Evolutionary conservation across 1,140 invertebrate genomes (phyloP).

Genomic region (Chrysopa pallens): DNA sequence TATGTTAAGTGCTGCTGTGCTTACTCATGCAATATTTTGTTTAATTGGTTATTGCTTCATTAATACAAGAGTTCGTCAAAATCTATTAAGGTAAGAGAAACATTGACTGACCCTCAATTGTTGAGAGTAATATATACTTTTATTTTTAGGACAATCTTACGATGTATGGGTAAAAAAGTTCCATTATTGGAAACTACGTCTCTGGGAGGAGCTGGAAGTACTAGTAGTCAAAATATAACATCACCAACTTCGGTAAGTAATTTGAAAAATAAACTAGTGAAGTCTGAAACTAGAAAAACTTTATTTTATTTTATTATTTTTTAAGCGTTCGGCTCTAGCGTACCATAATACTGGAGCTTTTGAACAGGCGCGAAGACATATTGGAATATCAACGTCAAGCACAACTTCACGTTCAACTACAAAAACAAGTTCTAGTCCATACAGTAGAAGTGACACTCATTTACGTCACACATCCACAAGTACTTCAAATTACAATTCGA

Average conservation of each 20-base stretch:
- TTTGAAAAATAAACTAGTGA: slow-evolving; percentile 16
- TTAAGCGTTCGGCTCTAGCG: slow-evolving; percentile 60
- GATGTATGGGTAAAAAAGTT: slow-evolving; percentile 69
- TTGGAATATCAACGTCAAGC: slow-evolving; percentile 88
- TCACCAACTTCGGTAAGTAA: slow-evolving; percentile 32
- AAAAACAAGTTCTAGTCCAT: slow-evolving; percentile 84
- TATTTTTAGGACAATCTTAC: slow-evolving; percentile 33
- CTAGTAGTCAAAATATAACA: slow-evolving; percentile 53
- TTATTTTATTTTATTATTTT: slow-evolving; percentile 7
- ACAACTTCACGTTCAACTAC: slow-evolving; percentile 87
- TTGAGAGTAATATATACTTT: background rate
- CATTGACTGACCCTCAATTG: background rate
- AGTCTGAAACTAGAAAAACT: background rate
- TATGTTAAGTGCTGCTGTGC: slow-evolving; percentile 47
- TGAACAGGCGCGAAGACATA: slow-evolving; percentile 46
- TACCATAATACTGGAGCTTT: slow-evolving; percentile 46
- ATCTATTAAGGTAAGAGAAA: slow-evolving; percentile 30
- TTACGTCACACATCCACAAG: slow-evolving; percentile 62
- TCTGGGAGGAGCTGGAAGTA: slow-evolving; percentile 36
- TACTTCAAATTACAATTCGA: slow-evolving; percentile 65
- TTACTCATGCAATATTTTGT: slow-evolving; percentile 56
- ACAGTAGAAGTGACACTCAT: slow-evolving; percentile 57
- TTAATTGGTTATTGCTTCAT: slow-evolving; percentile 69
- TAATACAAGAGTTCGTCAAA: slow-evolving; percentile 55
- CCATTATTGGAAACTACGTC: slow-evolving; percentile 57